Evolutionary conservation across 1,140 invertebrate genomes (phyloP), one percentile per base, ranked within the genome.

Genomic region (Drosophila jambulina): DNA sequence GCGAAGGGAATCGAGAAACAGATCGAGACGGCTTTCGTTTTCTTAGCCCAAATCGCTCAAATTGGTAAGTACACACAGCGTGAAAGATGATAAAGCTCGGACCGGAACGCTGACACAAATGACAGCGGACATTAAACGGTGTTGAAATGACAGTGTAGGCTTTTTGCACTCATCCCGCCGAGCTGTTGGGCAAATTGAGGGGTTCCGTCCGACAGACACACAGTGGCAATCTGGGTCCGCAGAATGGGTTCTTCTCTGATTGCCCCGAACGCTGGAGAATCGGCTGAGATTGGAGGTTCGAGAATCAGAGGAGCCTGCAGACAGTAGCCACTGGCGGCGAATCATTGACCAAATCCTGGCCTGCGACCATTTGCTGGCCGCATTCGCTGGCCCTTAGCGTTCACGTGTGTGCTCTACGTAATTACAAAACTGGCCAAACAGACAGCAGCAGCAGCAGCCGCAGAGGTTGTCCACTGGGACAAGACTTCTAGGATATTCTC

Each of bases 51-150:
- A 70, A 70, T 70, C 43, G 29, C 67, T 70, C 13, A 70, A 70
- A 70, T 70, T 70, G 67, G 67, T 70, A 70, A 70, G 67, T 67
- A 68, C 67, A 68, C 29, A 70, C 46, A 68, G 62, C 62, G 67
- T 70, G 67, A 70, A 70, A 70, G 67, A 70, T 70, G 67, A 67
- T 70, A 71, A 71, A 69, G 56, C 63, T 46, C 51, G 42, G 64
- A 71, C 49, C 68, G 63, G 54, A 71, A 58, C 62, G 71, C 42
- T 78, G 76, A 78, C 76, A 78, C 58, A 78, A 78, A 64, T 58
- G 72, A 76, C 74, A 76, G 61, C 59, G 76, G 75, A 78, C 75
- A 64, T 77, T 61, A 63, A 78, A 78, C 76, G 75, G 75, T 71
- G 68, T 69, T 78, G 76, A 78, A 78, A 78, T 78, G 75, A 60